Base-by-base conservation (phyloP, 2,113 vertebrate species). In the Pluvianellus socialis region DNA sequence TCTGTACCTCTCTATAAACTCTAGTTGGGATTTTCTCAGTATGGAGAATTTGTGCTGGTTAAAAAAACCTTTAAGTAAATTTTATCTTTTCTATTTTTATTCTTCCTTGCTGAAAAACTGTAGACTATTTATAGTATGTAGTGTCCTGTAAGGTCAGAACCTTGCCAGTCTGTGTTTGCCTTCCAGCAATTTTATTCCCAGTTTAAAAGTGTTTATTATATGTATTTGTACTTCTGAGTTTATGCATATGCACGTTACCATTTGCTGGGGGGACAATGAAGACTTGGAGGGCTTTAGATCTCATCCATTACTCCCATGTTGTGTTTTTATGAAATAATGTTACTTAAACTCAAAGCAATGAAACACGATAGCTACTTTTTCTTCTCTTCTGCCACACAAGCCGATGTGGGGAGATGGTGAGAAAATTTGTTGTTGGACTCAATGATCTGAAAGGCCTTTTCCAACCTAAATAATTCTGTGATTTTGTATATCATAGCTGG, bases 181-280 rank as follows among this genome's bases (percentile, higher is more conserved):
- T 95, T 32, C 2, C 22, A 12, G 26, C 49, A 28, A 47, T 75
- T 77, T 49, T 49, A 40, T 27, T 86, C 26, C 1, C 26, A 52
- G 7, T 73, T 63, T 8, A 17, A 59, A 76, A 63, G 33, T 83
- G 28, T 72, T 88, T 21, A 4, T 50, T 50, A 6, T 33, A 10
- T 67, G 35, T 38, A 5, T 47, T 68, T 79, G 50, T 35, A 16
- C 27, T 56, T 66, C 44, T n/a, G 38, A 74, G 18, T 52, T 91
- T 42, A 13, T 76, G 18, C 19, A 4, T 32, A 27, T 45, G 27
- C 12, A 75, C 35, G 3, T 47, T 81, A 56, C 9, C 5, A 2
- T 80, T 95, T 85, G 2, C 40, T n/a, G 15, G 2, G 20, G 4
- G 22, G 2, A 45, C 12, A 50, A 28, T 0, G 4, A 66, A 45